A percentile compares a stretch with the other conserved stretches of the same genome.
phyloP scores from a whole-genome alignment of 2,888 invertebrate species.

The Chamaedrilus cognettii region DNA sequence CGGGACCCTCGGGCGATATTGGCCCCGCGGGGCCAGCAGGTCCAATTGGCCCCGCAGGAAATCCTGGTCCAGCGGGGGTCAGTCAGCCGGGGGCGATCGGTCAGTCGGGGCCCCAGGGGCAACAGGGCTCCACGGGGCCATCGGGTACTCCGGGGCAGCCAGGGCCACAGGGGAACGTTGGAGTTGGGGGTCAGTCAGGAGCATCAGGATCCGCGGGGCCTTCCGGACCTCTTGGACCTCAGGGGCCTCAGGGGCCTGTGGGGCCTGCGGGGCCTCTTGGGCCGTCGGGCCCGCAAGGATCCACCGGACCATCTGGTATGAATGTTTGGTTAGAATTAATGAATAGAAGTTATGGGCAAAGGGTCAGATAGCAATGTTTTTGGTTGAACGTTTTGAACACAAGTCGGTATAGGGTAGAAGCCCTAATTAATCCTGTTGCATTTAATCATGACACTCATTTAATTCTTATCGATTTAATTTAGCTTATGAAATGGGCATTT shows the following conservation, averaged over 20 bases:
- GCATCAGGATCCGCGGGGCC: conserved; percentile 48
- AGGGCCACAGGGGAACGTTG: conserved; percentile 6
- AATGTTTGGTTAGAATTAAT: too few relatives aligned
- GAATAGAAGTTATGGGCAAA: too few relatives aligned
- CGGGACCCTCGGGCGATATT: conserved; percentile 15
- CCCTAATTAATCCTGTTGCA: too few relatives aligned
- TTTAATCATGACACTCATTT: too few relatives aligned
- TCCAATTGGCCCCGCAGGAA: conserved; percentile 21
- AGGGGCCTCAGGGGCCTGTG: conserved; percentile 60
- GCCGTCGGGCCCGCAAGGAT: conserved; percentile 17
- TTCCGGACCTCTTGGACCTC: conserved; percentile 18
- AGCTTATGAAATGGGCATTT: too few relatives aligned
- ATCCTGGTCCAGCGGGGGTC: conserved; percentile 15
- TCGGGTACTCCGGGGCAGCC: conserved; percentile 18
- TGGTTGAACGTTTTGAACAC: too few relatives aligned
- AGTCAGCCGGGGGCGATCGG: conserved; percentile 16
- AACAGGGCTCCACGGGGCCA: conserved; percentile 29
- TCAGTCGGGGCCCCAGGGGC: conserved; percentile 14
- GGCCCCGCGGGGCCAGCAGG: conserved; percentile 25
- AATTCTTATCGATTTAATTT: too few relatives aligned
- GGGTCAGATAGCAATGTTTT: too few relatives aligned
- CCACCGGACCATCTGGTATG: neutral
- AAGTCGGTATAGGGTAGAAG: too few relatives aligned
- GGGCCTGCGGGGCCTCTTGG: conserved; percentile 24
- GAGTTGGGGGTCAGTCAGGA: conserved; percentile 17